Conservation (phyloP, 2,888 invertebrate species). For the Holacanthella duospinosa region DNA sequence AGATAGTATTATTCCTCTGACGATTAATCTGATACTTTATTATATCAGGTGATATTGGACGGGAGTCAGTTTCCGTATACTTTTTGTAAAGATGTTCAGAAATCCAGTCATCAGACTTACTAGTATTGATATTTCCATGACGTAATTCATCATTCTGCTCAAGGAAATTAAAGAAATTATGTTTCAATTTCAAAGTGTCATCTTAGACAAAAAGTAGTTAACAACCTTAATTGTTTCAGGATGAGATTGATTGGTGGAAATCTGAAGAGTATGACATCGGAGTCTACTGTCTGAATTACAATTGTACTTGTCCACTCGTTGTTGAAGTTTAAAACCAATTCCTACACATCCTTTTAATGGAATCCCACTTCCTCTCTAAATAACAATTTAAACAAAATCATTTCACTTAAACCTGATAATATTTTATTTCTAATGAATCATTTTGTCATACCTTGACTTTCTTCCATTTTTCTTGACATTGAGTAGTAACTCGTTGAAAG, state of each 20-base stretch:
- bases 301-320: neutral
- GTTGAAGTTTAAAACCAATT: neutral
- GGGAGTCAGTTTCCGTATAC: constrained; percentile 73
- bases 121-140: neutral
- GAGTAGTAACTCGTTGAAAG: neutral
- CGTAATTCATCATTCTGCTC: neutral
- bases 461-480: neutral
- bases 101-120: constrained; percentile 50
- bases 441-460: neutral
- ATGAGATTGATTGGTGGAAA: neutral
- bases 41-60: constrained; percentile 60
- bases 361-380: neutral
- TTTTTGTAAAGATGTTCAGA: constrained; percentile 65
- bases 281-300: neutral
- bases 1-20: neutral
- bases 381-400: neutral
- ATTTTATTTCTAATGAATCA: neutral
- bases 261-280: neutral
- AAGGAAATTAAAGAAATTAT: neutral
- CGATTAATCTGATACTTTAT: neutral
- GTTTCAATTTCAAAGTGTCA: neutral
- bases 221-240: neutral
- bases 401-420: neutral
- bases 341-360: neutral
- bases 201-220: neutral